Base-by-base conservation (phyloP, 2,888 invertebrate species). In the Subacronicta megacephala region DNA sequence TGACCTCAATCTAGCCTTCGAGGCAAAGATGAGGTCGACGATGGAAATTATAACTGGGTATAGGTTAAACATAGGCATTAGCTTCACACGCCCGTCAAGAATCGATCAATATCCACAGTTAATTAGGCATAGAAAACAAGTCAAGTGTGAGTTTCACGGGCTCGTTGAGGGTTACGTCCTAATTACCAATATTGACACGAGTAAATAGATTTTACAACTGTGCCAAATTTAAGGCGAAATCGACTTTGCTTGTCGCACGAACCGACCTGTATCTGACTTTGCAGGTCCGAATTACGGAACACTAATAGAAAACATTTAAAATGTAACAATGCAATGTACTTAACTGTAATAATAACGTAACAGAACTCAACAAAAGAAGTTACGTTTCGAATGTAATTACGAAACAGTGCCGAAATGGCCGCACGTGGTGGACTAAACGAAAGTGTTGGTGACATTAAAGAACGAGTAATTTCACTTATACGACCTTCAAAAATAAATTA, bases 401-500 rank as follows among this genome's bases (percentile, higher is more conserved):
- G 66, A 75, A 80, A 76, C 37, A 29, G 51, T 68, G 64, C 59
- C 53, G 51, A 62, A 50, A 64, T 57, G 51, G 53, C 55, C 52
- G 62, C 70, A 73, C 60, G 62, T 68, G 60, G 62, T 66, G 59
- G 40, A 56, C 58, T 47, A 51, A 75, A 85, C 80, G 87, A 87
- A 88, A 88, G 87, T 85, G 81, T 70, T 72, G 65, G 74, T 72
- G 84, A 80, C 82, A 78, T 61, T 71, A 67, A 71, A 33, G 44
- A 58, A 59, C 62, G 62, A 62, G 74, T 75, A 80, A 80, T 82
- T 83, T 85, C 82, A 79, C 76, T 82, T 85, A 79, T 81, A 71
- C 77, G 74, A 80, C 80, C 82, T 81, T 80, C 78, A 82, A 78
- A 41, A 79, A 69, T 42, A 31, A 56, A 62, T 44, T 54, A 31